These are phyloP conservation scores for Coenonympha arcania DNA, from an alignment of 2,888 invertebrate species.

Conservation along the genomic window DNA sequence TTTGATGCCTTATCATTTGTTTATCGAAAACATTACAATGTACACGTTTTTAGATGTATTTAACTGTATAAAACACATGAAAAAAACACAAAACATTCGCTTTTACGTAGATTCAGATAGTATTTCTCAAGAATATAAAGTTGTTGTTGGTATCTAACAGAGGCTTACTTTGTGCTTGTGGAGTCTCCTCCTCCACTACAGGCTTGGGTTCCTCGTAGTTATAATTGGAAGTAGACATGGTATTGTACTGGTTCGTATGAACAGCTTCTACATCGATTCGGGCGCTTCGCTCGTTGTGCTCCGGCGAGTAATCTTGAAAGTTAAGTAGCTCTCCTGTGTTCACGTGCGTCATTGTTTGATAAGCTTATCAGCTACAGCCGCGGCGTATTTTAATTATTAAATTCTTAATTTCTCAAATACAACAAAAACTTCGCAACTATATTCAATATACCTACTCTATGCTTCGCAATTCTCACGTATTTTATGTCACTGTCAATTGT, in stretches of 20 bases:
- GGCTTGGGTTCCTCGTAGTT: slow-evolving; percentile 53
- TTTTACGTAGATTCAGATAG: background rate
- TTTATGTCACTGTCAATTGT: background rate
- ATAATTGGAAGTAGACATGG: slow-evolving; percentile 60
- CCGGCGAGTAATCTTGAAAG: slow-evolving; percentile 82
- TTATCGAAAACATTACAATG: background rate
- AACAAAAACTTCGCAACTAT: background rate
- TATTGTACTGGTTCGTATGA: slow-evolving; percentile 66
- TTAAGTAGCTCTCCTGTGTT: slow-evolving; percentile 78
- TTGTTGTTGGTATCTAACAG: no score
- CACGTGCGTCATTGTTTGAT: slow-evolving; percentile 51
- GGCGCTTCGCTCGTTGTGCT: slow-evolving; percentile 73
- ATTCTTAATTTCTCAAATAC: background rate
- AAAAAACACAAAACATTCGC: no score
- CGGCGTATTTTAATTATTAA: no score
- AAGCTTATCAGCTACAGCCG: background rate
- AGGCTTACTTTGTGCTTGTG: slow-evolving; percentile 47
- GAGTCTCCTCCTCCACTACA: slow-evolving; percentile 44
- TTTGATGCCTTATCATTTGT: no score
- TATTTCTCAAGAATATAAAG: background rate
- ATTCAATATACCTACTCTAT: no score
- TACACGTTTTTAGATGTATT: background rate
- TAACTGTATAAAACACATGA: no score
- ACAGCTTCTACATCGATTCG: slow-evolving; percentile 78
- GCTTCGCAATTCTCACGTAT: no score